Evolutionary conservation across 2,113 vertebrate genomes (phyloP).

Genomic region (Synchiropus splendidus): DNA sequence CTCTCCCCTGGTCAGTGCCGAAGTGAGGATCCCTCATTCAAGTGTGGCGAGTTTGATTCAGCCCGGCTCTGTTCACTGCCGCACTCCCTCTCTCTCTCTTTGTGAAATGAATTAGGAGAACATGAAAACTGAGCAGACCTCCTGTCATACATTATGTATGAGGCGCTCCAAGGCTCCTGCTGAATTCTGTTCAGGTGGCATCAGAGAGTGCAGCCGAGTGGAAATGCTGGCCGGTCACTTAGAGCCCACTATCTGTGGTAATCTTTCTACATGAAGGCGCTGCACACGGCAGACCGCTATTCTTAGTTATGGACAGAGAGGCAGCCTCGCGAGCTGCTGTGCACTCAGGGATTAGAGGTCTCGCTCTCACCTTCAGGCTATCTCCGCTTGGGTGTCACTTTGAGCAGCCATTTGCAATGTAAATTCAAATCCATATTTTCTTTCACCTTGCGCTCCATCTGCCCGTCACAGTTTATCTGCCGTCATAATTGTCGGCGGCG

Average conservation of each 20-base stretch:
- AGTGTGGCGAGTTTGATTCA: too few relatives aligned
- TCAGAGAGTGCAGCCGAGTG: constrained; percentile 57
- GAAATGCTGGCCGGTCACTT: constrained; percentile 58
- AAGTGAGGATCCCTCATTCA: too few relatives aligned
- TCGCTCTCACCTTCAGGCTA: constrained; percentile 28
- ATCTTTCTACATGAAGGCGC: constrained; percentile 47
- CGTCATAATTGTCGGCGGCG: constrained; percentile 14
- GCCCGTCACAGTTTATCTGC: constrained; percentile 6
- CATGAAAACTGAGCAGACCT: constrained; percentile 59
- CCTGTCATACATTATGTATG: constrained; percentile 59
- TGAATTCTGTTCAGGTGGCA: constrained; percentile 63
- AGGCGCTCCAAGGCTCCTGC: constrained; percentile 51
- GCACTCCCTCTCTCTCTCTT: constrained; percentile 21
- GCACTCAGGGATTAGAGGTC: constrained; percentile 35
- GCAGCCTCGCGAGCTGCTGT: constrained; percentile 20
- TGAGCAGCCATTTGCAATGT: constrained; percentile 33
- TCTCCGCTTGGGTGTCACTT: constrained; percentile 17
- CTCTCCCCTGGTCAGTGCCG: too few relatives aligned
- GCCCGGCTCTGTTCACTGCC: too few relatives aligned
- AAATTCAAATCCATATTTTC: constrained; percentile 39
- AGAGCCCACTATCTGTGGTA: constrained; percentile 51
- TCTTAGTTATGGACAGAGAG: too few relatives aligned
- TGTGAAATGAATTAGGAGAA: constrained; percentile 59
- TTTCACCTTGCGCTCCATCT: constrained; percentile 18
- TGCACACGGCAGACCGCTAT: constrained; percentile 10